Conservation (phyloP, 2,797 vertebrate genomes). For the Chaunax sp. region DNA sequence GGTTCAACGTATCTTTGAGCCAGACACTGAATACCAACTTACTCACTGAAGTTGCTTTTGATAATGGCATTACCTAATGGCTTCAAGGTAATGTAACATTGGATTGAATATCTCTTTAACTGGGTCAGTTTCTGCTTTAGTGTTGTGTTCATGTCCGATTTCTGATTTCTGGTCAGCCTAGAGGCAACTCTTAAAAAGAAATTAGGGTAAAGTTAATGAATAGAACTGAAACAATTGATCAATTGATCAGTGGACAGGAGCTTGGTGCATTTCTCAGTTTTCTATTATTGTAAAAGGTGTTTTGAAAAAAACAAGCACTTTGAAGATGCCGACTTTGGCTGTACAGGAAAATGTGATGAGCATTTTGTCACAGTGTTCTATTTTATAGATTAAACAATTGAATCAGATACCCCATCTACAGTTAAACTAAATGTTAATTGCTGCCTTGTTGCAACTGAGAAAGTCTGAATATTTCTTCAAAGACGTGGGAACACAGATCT, state of each 20-base stretch:
- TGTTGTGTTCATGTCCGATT: neutral
- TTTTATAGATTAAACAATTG: neutral
- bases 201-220: too few species aligned
- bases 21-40: slow-evolving; percentile 9
- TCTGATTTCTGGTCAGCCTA: neutral
- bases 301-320: neutral
- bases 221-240: neutral
- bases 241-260: neutral
- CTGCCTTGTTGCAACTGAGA: neutral
- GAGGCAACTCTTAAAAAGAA: neutral
- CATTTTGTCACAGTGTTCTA: neutral
- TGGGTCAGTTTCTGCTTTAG: slow-evolving; percentile 8
- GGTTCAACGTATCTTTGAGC: neutral
- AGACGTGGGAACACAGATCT: too few species aligned
- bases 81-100: slow-evolving; percentile 23
- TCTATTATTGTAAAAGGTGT: neutral
- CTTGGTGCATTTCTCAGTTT: neutral
- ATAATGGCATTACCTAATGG: slow-evolving; percentile 52
- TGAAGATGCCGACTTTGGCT: neutral
- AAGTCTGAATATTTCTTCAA: too few species aligned
- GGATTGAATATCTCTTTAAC: slow-evolving; percentile 50
- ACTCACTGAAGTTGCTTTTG: slow-evolving; percentile 41
- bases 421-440: neutral
- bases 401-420: neutral
- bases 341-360: neutral